phyloP scores from a whole-genome alignment of 2,113 vertebrate species.

The Jaculus jaculus region DNA sequence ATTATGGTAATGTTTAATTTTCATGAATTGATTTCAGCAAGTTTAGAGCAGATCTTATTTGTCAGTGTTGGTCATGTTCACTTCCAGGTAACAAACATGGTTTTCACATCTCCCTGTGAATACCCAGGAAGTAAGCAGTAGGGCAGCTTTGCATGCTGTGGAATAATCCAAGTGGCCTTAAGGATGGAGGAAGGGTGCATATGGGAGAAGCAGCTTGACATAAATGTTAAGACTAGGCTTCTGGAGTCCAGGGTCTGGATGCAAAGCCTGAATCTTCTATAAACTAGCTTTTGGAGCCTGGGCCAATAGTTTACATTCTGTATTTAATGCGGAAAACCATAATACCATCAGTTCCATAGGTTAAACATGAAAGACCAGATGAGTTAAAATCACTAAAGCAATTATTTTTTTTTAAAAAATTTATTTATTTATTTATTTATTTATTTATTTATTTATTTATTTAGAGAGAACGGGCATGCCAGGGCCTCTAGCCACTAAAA shows the following conservation, averaged over 20 bases:
- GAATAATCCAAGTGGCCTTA: not conserved
- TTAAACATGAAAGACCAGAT: not conserved
- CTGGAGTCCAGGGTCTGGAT: not conserved
- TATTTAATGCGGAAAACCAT: not conserved
- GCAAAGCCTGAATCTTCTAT: not conserved
- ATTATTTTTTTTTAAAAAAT: too few relatives aligned
- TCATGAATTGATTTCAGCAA: constrained; percentile 50
- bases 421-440: too few relatives aligned
- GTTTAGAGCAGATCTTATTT: not conserved
- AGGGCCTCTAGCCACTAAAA: too few relatives aligned
- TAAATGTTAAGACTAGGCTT: not conserved
- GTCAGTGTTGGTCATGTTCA: constrained; percentile 40
- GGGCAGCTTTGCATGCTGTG: not conserved
- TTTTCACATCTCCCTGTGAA: not conserved
- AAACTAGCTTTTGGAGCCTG: not conserved
- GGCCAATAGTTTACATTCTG: not conserved
- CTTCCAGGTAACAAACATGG: constrained; percentile 29
- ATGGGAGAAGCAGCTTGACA: not conserved
- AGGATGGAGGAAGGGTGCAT: not conserved
- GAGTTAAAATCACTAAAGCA: too few relatives aligned
- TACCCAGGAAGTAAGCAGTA: not conserved
- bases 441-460: too few relatives aligned
- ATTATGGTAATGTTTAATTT: constrained; percentile 52
- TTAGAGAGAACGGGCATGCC: too few relatives aligned
- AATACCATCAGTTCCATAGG: not conserved